These are phyloP conservation scores for Phalacrocorax pelagicus DNA, from an alignment of 2,113 vertebrate genomes.

Conservation along the genomic window DNA sequence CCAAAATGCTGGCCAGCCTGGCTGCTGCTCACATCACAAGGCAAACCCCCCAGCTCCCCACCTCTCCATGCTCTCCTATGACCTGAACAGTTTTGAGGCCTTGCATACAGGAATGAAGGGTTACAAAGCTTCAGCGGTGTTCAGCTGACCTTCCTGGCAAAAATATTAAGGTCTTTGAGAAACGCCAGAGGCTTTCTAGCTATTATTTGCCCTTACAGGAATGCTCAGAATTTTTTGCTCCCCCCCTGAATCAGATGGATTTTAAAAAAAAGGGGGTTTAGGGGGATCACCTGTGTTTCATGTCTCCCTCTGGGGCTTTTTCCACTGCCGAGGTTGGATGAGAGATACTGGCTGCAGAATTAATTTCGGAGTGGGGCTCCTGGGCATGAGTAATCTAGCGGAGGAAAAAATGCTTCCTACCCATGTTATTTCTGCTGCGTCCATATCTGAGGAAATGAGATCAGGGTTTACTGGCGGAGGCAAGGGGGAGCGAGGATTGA, in stretches of 20 bases:
- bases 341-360: background rate
- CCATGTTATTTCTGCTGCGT: background rate
- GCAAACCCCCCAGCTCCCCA: background rate
- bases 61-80: background rate
- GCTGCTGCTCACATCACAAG: background rate
- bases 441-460: background rate
- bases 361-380: background rate
- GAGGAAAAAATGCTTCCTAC: background rate
- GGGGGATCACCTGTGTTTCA: background rate
- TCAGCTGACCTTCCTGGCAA: background rate
- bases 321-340: background rate
- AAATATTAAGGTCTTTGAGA: background rate
- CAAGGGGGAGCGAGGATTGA: background rate
- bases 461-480: background rate
- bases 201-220: background rate
- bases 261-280: background rate
- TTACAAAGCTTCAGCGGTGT: background rate
- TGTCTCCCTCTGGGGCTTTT: background rate
- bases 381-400: background rate
- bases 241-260: background rate
- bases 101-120: background rate
- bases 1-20: slow-evolving; percentile 9
- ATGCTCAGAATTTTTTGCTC: background rate
- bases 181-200: background rate
- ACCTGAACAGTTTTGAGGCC: background rate